These are phyloP conservation scores for Lasioglossum zephyrum DNA, from an alignment of 2,888 invertebrate genomes.

Conservation along the genomic window DNA sequence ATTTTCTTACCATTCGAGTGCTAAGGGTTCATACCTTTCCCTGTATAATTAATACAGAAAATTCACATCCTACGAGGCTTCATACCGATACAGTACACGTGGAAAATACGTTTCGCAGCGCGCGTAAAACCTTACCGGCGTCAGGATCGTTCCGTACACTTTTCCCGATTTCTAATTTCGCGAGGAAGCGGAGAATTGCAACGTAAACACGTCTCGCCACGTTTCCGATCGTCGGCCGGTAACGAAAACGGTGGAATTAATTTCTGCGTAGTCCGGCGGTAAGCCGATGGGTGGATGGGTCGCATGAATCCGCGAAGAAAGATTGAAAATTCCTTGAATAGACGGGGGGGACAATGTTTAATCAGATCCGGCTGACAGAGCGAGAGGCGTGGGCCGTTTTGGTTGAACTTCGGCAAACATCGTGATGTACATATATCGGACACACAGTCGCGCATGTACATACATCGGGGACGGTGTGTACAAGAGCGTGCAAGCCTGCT, in stretches of 20 bases:
- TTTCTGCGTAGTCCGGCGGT: slow-evolving; percentile 4
- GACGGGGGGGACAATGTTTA: slow-evolving; percentile 47
- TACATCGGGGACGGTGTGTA: slow-evolving; percentile 64
- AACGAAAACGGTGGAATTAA: slow-evolving; percentile 11
- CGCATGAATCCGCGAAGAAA: slow-evolving; percentile 42
- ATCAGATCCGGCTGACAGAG: slow-evolving; percentile 62
- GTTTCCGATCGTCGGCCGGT: not conserved
- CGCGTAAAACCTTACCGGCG: not conserved
- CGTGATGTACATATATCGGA: slow-evolving; percentile 21
- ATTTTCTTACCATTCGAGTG: too few relatives aligned
- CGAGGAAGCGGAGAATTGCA: not conserved
- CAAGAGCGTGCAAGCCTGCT: slow-evolving; percentile 65
- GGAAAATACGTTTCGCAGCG: not conserved
- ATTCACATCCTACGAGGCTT: not conserved
- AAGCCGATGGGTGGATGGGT: not conserved
- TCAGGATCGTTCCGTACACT: not conserved
- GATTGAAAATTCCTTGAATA: slow-evolving; percentile 55
- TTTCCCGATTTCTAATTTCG: not conserved
- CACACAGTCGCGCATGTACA: not conserved
- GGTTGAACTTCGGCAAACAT: slow-evolving; percentile 67
- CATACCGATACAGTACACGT: not conserved
- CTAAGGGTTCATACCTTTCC: too few relatives aligned
- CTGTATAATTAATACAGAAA: not conserved
- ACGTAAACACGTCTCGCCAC: not conserved
- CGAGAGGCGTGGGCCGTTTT: slow-evolving; percentile 62